phyloP scores from a whole-genome alignment of 2,797 vertebrate genomes.

The Cynodonichthys magdalenae region DNA sequence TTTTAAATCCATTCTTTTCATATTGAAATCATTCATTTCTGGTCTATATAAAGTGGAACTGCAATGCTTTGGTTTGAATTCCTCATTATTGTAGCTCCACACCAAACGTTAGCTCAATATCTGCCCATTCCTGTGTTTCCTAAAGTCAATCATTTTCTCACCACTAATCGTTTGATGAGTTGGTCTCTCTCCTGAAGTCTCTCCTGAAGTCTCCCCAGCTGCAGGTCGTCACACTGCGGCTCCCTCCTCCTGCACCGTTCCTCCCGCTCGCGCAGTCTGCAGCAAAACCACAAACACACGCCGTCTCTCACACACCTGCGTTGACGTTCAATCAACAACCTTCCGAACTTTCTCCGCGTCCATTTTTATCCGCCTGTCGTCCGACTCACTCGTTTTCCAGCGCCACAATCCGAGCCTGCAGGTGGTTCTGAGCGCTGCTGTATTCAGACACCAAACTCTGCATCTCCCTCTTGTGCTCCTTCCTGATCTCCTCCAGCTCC shows the following conservation, averaged over 20 bases:
- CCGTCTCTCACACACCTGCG: conserved; percentile 34
- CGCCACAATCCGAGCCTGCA: conserved; percentile 88
- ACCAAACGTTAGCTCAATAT: too few species aligned
- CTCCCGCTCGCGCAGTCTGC: conserved; percentile 88
- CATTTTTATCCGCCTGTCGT: conserved; percentile 25
- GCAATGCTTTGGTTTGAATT: too few species aligned
- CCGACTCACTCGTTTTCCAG: conserved; percentile 87
- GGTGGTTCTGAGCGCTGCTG: conserved; percentile 84
- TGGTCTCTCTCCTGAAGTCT: conserved; percentile 89
- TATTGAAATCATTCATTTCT: too few species aligned
- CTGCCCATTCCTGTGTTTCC: too few species aligned
- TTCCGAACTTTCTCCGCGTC: neutral
- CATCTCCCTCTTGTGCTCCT: conserved; percentile 85
- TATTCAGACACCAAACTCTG: conserved; percentile 88
- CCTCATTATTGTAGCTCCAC: too few species aligned
- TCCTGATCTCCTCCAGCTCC: conserved; percentile 81
- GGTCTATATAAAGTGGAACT: too few species aligned
- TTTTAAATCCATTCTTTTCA: too few species aligned
- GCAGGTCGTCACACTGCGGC: conserved; percentile 85
- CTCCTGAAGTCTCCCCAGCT: conserved; percentile 88
- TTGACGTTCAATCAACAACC: conserved; percentile 63
- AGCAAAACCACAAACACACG: conserved; percentile 51
- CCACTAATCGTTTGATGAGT: conserved; percentile 89
- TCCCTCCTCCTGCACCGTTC: conserved; percentile 86
- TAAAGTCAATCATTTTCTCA: conserved; percentile 69